Percentiles rank a stretch among this genome's conserved stretches.
phyloP scores from a whole-genome alignment of 1,140 invertebrate species.

The Nebria ingens region DNA sequence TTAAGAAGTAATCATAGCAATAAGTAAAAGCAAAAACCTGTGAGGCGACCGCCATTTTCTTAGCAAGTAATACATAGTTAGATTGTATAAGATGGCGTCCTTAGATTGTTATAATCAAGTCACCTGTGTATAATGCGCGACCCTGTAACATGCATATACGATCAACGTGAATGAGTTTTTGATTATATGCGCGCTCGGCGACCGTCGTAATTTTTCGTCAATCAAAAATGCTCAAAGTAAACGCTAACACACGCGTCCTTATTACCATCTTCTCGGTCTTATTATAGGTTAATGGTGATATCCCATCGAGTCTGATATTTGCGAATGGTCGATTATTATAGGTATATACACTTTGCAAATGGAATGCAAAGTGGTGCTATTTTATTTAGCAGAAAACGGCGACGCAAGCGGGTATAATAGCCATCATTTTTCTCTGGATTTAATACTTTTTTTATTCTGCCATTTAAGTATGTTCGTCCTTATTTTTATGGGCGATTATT shows the following conservation, averaged over 20 bases:
- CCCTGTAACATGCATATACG: neutral
- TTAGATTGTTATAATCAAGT: neutral
- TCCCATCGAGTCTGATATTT: neutral
- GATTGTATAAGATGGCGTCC: neutral
- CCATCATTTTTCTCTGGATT: too few relatives aligned
- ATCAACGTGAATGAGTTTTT: neutral
- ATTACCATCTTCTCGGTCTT: neutral
- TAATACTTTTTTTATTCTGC: too few relatives aligned
- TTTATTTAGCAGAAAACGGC: constrained; percentile 4
- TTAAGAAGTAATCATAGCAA: too few relatives aligned
- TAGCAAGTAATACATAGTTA: constrained; percentile 2
- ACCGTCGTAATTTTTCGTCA: neutral
- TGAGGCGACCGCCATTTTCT: constrained; percentile 1
- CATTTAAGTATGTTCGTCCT: too few relatives aligned
- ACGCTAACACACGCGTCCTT: constrained; percentile 2
- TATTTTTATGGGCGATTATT: too few relatives aligned
- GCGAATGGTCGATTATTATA: neutral
- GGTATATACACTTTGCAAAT: too few relatives aligned
- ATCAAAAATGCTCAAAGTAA: neutral
- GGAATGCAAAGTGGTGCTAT: neutral
- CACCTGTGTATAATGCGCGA: neutral
- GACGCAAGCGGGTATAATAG: too few relatives aligned
- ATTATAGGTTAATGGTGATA: neutral
- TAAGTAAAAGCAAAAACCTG: too few relatives aligned
- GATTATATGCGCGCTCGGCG: neutral